phyloP scores from a whole-genome alignment of 2,113 vertebrate genomes.

The Macroglossus sobrinus region DNA sequence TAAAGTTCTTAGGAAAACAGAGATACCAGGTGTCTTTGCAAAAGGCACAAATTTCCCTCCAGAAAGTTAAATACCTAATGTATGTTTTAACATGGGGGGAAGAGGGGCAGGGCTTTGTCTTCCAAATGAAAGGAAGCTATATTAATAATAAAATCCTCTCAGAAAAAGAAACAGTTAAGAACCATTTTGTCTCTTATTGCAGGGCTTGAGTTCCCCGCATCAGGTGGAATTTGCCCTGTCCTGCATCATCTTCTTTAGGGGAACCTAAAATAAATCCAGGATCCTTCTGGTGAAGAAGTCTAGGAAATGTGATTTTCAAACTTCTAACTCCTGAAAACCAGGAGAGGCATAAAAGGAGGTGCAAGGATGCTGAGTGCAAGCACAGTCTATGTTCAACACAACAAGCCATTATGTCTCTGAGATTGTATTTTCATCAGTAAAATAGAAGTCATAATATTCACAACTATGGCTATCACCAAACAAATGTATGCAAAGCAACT shows the following conservation, averaged over 20 bases:
- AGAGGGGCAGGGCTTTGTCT: no score
- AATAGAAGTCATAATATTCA: background rate
- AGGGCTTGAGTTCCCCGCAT: no score
- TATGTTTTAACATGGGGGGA: no score
- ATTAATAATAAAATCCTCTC: no score
- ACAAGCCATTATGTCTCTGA: background rate
- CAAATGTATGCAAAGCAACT: background rate
- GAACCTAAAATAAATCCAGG: background rate
- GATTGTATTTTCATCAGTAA: background rate
- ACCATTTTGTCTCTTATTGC: no score
- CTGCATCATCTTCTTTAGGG: background rate
- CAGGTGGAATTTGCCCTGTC: no score
- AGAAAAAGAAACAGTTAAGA: no score
- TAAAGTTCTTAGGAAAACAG: no score
- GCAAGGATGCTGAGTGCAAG: background rate
- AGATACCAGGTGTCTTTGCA: no score
- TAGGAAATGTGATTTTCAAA: background rate
- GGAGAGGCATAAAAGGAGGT: background rate
- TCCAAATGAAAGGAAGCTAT: no score
- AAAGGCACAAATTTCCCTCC: no score
- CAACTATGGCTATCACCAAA: background rate
- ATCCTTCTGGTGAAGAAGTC: background rate
- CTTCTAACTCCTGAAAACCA: background rate
- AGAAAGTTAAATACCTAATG: no score
- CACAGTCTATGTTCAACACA: background rate